Evolutionary conservation across 1,140 invertebrate species (phyloP).

Genomic region (Calephelis nemesis): DNA sequence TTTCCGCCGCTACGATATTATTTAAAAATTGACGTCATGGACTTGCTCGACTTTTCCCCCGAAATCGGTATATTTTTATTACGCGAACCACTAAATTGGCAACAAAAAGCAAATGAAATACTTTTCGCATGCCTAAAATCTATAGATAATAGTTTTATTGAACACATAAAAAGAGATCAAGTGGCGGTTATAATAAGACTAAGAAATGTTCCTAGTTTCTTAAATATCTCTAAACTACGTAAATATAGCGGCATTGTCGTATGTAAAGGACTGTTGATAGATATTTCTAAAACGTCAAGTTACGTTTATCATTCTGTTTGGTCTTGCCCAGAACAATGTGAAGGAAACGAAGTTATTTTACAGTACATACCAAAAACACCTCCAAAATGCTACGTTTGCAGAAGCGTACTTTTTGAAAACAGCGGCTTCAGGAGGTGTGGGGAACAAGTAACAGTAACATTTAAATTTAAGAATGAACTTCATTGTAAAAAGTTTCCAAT

Average conservation of each 20-base stretch:
- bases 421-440: slow-evolving; percentile 57
- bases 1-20: slow-evolving; percentile 57
- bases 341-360: slow-evolving; percentile 61
- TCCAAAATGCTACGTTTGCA: slow-evolving; percentile 62
- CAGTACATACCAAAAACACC: slow-evolving; percentile 60
- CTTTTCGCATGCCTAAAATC: slow-evolving; percentile 54
- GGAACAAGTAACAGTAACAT: slow-evolving; percentile 53
- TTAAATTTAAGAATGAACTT: slow-evolving; percentile 42
- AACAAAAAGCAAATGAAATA: slow-evolving; percentile 53
- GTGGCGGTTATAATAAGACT: slow-evolving; percentile 50
- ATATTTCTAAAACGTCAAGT: slow-evolving; percentile 47
- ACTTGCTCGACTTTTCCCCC: slow-evolving; percentile 50
- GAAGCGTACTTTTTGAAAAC: slow-evolving; percentile 59
- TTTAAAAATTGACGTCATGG: slow-evolving; percentile 59
- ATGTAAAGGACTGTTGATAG: slow-evolving; percentile 49
- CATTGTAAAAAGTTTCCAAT: slow-evolving; percentile 45
- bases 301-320: slow-evolving; percentile 66
- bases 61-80: slow-evolving; percentile 48
- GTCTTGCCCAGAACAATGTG: slow-evolving; percentile 70
- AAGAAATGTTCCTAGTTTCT: slow-evolving; percentile 42
- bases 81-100: slow-evolving; percentile 54
- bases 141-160: slow-evolving; percentile 37
- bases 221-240: slow-evolving; percentile 33
- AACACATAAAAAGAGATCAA: slow-evolving; percentile 45
- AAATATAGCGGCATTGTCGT: slow-evolving; percentile 40